These are phyloP conservation scores for Anguilla japonica DNA, from an alignment of 2,113 vertebrate genomes.

Conservation along the genomic window DNA sequence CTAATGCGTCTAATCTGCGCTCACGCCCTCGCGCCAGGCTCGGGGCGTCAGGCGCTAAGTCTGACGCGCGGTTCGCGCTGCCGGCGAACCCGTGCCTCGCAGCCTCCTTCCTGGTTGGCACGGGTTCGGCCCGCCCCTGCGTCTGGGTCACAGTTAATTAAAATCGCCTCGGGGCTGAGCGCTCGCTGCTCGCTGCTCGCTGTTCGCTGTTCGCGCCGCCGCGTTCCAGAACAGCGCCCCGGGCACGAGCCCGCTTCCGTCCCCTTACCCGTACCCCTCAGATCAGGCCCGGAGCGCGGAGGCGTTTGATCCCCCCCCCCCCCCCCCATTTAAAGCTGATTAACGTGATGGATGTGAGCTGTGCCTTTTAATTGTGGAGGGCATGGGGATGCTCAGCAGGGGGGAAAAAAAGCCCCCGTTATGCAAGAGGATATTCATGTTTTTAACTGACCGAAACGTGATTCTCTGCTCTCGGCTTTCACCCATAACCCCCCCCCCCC, in stretches of 20 bases:
- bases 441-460: constrained; percentile 17
- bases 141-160: background rate
- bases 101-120: background rate
- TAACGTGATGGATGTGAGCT: constrained; percentile 1
- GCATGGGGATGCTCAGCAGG: constrained; percentile 48
- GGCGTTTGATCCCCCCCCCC: constrained; percentile 57
- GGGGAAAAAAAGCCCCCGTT: constrained; percentile 39
- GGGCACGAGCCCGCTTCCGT: background rate
- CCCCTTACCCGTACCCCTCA: background rate
- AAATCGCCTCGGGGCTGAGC: background rate
- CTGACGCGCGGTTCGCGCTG: background rate
- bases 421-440: constrained; percentile 49
- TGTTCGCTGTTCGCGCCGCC: too few relatives aligned
- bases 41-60: background rate
- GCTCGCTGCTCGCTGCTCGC: background rate
- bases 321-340: constrained; percentile 2
- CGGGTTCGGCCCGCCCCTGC: background rate
- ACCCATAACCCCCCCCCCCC: background rate
- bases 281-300: constrained; percentile 37
- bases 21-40: background rate
- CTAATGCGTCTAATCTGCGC: background rate
- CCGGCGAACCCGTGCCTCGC: background rate
- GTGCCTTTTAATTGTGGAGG: constrained; percentile 46
- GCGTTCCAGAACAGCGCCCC: background rate
- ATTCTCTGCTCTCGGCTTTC: constrained; percentile 35